These are phyloP conservation scores for Chamaedrilus cognettii DNA, from an alignment of 2,888 invertebrate genomes.

Conservation along the genomic window DNA sequence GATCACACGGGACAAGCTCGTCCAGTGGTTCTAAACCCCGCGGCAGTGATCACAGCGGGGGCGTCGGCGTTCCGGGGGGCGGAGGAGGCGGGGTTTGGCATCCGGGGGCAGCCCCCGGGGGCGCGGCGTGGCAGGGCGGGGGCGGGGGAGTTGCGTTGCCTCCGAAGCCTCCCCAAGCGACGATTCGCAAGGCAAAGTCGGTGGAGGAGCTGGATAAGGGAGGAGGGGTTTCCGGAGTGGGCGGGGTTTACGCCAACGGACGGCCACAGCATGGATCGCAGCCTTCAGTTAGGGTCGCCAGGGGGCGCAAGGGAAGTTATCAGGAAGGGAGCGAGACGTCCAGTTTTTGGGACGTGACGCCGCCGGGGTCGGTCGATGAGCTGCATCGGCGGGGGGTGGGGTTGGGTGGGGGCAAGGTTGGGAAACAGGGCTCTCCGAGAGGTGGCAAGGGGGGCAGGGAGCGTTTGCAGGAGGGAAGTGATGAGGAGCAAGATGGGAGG, in stretches of 20 bases:
- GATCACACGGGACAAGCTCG: slow-evolving; percentile 13
- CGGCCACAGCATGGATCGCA: not conserved
- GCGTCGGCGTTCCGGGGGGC: too few relatives aligned
- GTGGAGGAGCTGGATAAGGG: slow-evolving; percentile 21
- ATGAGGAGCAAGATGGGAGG: too few relatives aligned
- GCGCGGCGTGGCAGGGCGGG: not conserved
- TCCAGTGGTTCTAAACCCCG: slow-evolving; percentile 23
- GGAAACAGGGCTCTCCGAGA: not conserved
- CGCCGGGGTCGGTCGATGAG: slow-evolving; percentile 24
- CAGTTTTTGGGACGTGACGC: slow-evolving; percentile 34
- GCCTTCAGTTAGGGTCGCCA: not conserved
- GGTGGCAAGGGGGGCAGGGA: too few relatives aligned
- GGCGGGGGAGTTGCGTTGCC: not conserved
- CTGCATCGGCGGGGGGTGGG: not conserved
- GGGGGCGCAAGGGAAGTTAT: slow-evolving; percentile 16
- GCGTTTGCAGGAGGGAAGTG: too few relatives aligned
- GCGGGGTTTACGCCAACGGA: too few relatives aligned
- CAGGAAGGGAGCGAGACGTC: slow-evolving; percentile 26
- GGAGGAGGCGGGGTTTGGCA: too few relatives aligned
- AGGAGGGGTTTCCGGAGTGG: not conserved
- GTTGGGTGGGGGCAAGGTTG: not conserved
- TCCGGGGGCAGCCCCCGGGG: not conserved
- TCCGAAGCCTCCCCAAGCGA: not conserved
- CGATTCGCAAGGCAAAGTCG: slow-evolving; percentile 17
- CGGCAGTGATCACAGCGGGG: slow-evolving; percentile 12